Base-by-base conservation (phyloP, 2,113 vertebrate species). In the Macroglossus sobrinus region DNA sequence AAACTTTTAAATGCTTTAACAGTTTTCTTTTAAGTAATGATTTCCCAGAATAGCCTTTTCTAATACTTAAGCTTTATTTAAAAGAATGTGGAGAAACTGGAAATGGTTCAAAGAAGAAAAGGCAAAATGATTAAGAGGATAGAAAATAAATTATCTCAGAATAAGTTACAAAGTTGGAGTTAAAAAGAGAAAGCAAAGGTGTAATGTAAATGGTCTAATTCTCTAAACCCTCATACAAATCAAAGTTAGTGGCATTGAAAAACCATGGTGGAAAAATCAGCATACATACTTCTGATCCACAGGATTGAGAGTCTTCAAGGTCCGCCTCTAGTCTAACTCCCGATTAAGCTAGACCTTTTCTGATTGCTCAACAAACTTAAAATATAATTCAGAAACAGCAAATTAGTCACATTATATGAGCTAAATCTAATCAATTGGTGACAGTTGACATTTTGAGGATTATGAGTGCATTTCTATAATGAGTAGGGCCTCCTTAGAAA, bases 21-120 rank as follows among this genome's bases (percentile, higher is more conserved):
- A 75, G 72, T 96, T 90, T 97, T 96, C 95, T 93, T 96, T 95
- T 96, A 96, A 96, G 91, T 91, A 86, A 94, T 95, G 84, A 96
- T 94, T 96, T 97, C 96, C 88, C 76, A 94, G 90, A 97, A 98
- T 93, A 97, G 96, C 72, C 47, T 63, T 97, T 96, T 96, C 81
- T 96, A 92, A 94, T 89, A 91, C 64, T 85, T 95, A 92, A 94
- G 78, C 78, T 85, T 95, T 96, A 94, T 94, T 93, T 93, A 86
- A 93, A 93, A 91, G 94, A 97, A 95, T 64, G 57, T 85, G 76
- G 38, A 88, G 88, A 90, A 95, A 84, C 90, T 97, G 95, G 95
- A 97, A 97, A 84, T 30, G 40, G 38, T 95, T 95, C 96, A 97
- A 91, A 96, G 61, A 78, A 96, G 80, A 97, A 47, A 66, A 68